Percentiles rank a stretch among this genome's conserved stretches.
Evolutionary conservation across 64 coral and sea anemone species (phyloP).

Genomic region (Pocillopora damicornis): DNA sequence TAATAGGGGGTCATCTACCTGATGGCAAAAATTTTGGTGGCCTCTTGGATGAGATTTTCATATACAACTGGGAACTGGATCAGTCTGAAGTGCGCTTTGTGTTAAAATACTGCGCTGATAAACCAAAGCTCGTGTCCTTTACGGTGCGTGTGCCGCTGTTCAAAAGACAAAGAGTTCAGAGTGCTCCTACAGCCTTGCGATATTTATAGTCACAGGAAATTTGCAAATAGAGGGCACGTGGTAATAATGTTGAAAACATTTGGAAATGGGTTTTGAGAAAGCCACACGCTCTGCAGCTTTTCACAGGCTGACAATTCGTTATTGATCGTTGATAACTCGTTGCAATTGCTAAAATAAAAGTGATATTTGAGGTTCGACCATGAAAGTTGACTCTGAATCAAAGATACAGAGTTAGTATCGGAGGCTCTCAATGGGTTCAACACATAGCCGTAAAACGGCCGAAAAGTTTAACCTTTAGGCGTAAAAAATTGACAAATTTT

Average conservation of each 20-base stretch:
- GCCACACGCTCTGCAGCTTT: not conserved
- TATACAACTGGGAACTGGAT: conserved; percentile 98
- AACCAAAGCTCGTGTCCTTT: conserved; percentile 95
- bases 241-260: not conserved
- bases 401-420: too few species aligned
- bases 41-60: conserved; percentile 91
- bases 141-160: conserved; percentile 82
- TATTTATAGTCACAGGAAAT: not conserved
- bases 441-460: too few species aligned
- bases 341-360: not conserved
- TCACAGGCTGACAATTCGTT: not conserved
- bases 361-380: not conserved
- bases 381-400: not conserved
- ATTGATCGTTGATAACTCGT: not conserved
- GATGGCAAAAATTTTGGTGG: conserved; percentile 64
- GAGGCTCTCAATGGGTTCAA: too few species aligned
- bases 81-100: conserved; percentile 85
- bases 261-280: not conserved
- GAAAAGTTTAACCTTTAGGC: too few species aligned
- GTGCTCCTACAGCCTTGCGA: not conserved
- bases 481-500: too few species aligned
- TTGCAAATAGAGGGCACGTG: not conserved
- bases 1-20: conserved; percentile 73
- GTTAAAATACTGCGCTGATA: conserved; percentile 95
- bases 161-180: conserved; percentile 20